Base-by-base conservation (phyloP, 2,113 vertebrate species). In the Poeciliopsis occidentalis region DNA sequence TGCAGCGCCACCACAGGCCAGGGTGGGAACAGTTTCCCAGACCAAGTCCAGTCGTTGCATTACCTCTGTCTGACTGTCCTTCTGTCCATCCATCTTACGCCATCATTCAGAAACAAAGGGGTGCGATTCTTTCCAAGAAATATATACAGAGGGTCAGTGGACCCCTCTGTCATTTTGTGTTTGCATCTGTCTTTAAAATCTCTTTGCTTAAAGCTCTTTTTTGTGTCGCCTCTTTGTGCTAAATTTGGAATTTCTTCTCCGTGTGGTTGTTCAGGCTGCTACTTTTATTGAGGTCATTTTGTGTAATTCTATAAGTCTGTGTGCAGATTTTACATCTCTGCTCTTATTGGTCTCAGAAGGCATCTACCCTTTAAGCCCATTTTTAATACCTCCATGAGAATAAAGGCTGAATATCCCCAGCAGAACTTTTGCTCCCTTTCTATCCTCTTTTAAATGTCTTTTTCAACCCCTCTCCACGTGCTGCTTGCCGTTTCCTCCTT, bases 401-500 rank as follows among this genome's bases (percentile, higher is more conserved):
- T 32, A 51, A 24, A 57, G 13, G 30, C 41, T 32, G 29, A 73
- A n/a, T 65, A 37, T 66, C 29, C 64, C 69, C 71, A 29, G 31
- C 70, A 63, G 72, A 71, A 66, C 64, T 72, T 79, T 76, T 71
- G 44, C 72, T 75, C 30, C 65, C n/a, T 44, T 69, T 69, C 47
- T 71, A 62, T 60, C 31, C 41, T 41, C 26, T 72, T 32, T 57
- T 57, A 69, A 29, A n/a, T 29, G 57, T 73, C 64, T 72, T 65
- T 79, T 51, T 67, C 19, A 61, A 30, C 60, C 37, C 62, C 26
- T 57, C 57, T 75, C 30, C 70, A 73, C 67, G 69, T 67, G 78
- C 69, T 64, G 47, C 57, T 71, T 75, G 57, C 61, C 22, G 5
- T 54, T 54, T 24, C 5, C 51, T 24, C 22, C 68, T 76, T 60